Base-by-base conservation (phyloP, 1,140 invertebrate species). In the Phymorhynchus buccinoides region DNA sequence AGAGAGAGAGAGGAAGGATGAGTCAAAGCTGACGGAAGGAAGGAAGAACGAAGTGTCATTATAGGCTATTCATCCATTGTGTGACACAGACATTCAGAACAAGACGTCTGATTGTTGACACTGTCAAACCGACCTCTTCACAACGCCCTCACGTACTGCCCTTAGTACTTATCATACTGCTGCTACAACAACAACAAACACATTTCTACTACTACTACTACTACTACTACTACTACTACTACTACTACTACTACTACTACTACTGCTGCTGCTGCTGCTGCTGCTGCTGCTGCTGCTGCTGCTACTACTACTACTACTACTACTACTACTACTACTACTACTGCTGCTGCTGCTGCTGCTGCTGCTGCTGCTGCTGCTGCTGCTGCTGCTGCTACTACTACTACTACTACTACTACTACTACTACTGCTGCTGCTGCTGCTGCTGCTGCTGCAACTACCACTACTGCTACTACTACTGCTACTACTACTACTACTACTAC, bases 281-380 rank as follows among this genome's bases (percentile, higher is more conserved):
- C 56, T 66, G 56, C 56, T 66, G 56, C 56, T 66, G 56, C 56
- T 66, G 56, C 56, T 66, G 56, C 56, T 66, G 56, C 56, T 66
- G 56, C 56, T 66, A n/a, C 56, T 66, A n/a, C 56, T 66, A n/a
- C 56, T 66, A 66, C 56, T 66, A 66, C 56, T 66, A 66, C 56
- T 66, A 66, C 56, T n/a, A n/a, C n/a, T n/a, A n/a, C n/a, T 73
- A 73, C 6, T 73, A 48, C 18, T 48, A 48, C 68, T 73, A 27
- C 68, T 27, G 7, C 68, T 27, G 6, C 68, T 27, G 7, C 68
- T 27, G 7, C 68, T 27, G 12, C 71, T 14, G 12, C 71, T 73
- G 9, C 71, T 73, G 12, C 71, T 27, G n/a, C 71, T 9, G 9
- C 71, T 66, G 9, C 71, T 14, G 0, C 71, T 3, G n/a, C 71